Conservation (phyloP, 2,888 invertebrate species). For the Prosapia bicincta region DNA sequence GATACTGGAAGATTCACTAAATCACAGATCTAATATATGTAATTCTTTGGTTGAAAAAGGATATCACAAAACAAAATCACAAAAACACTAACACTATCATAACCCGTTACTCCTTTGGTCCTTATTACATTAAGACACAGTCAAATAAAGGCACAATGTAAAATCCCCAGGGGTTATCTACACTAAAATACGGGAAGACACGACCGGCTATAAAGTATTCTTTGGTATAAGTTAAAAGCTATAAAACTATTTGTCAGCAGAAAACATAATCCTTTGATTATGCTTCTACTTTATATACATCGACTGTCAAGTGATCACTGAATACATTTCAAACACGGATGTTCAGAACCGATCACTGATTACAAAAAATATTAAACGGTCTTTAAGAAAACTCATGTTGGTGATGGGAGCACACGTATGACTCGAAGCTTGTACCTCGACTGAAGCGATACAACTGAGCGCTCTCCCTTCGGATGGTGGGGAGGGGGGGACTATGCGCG, state of each 20-base stretch:
- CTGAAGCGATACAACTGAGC: neutral
- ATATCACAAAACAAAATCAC: slow-evolving; percentile 13
- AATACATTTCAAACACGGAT: neutral
- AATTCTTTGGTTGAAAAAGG: slow-evolving; percentile 9
- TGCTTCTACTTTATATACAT: neutral
- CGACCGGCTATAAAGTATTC: neutral
- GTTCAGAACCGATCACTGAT: neutral
- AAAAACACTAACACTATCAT: neutral
- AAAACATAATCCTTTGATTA: neutral
- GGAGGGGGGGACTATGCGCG: neutral
- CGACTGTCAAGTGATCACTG: neutral
- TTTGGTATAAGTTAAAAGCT: neutral
- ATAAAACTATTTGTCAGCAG: neutral
- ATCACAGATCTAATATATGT: slow-evolving; percentile 5
- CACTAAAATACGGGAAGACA: neutral
- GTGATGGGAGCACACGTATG: neutral
- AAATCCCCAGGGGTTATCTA: neutral
- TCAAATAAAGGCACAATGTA: neutral
- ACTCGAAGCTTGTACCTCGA: neutral
- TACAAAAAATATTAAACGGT: neutral
- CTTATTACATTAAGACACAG: neutral
- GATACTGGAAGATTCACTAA: neutral
- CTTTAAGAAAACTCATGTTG: neutral
- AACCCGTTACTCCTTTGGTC: neutral
- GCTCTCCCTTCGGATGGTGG: neutral